Percentiles rank a stretch among this genome's conserved stretches.
phyloP scores from a whole-genome alignment of 2,888 invertebrate genomes.

The Rhaphigaster nebulosa region DNA sequence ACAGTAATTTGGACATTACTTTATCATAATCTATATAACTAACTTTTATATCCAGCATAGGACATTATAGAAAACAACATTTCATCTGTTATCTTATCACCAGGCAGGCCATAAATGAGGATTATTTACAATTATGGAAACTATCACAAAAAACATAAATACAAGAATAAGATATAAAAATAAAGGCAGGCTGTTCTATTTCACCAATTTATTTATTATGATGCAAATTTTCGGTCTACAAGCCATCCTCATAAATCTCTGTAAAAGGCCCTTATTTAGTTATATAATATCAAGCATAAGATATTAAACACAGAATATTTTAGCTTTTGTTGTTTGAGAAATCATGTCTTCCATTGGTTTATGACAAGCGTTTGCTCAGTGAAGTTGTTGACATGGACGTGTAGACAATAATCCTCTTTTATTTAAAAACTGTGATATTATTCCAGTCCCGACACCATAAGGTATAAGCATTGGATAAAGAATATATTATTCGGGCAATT shows the following conservation, averaged over 20 bases:
- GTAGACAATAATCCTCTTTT: too few species aligned
- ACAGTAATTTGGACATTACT: too few species aligned
- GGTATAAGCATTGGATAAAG: too few species aligned
- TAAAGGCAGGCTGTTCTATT: too few species aligned
- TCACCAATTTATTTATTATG: too few species aligned
- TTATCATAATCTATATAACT: background rate
- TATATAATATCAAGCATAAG: too few species aligned
- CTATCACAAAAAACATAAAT: background rate
- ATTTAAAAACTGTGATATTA: too few species aligned
- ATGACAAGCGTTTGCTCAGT: conserved; percentile 6
- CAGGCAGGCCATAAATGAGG: background rate
- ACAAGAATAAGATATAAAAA: background rate
- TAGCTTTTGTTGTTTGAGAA: background rate
- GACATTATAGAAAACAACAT: background rate
- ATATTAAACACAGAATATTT: too few species aligned
- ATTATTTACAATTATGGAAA: background rate
- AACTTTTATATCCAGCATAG: background rate
- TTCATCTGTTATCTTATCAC: background rate
- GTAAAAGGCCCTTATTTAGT: too few species aligned
- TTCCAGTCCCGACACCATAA: too few species aligned
- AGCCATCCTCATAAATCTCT: too few species aligned
- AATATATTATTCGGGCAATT: background rate
- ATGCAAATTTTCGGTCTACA: too few species aligned
- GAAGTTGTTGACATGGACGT: conserved; percentile 27
- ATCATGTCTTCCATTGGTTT: background rate